Base-by-base conservation (phyloP, 1,140 invertebrate species). In the Habropoda laboriosa region DNA sequence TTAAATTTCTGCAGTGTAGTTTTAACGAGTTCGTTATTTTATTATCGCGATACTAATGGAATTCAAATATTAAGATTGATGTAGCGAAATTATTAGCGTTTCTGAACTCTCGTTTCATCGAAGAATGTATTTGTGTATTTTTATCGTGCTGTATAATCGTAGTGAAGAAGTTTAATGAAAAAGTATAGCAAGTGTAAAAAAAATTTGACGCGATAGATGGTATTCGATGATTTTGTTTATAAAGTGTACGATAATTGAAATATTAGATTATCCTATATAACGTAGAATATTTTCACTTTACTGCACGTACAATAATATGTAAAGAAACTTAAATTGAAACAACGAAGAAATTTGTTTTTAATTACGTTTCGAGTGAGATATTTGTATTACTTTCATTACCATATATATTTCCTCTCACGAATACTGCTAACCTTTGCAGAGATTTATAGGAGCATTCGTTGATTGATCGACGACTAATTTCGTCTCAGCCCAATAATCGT, bases 381-480 rank as follows among this genome's bases (percentile, higher is more conserved):
- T 16, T 8, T 7, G 21, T 32, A 10, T 66, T 18, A 0, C 0
- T 16, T 66, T 4, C 12, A 66, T 38, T 38, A 12, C 27, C 1
- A 18, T n/a, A 1, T 18, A 18, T 55, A n/a, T 38, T 74, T 13
- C 10, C 12, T 30, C 13, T 38, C 13, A 16, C 30, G n/a, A 13
- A 42, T 60, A 72, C 27, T 24, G 21, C 12, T 42, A 73, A 38
- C 58, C 47, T 45, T 38, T 57, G 18, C 7, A n/a, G 7, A 42
- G n/a, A 73, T 63, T 42, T 32, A 45, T 27, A 53, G 12, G 45
- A 38, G 47, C 53, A 53, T 45, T 51, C 47, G 47, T 30, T 61
- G 57, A 79, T 73, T 79, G 71, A 72, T 73, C 68, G 71, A 47
- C 8, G 58, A 79, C 70, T 74, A 74, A 73, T 74, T 79, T 45